Base-by-base conservation (phyloP, 2,113 vertebrate genomes). In the Eira barbara region DNA sequence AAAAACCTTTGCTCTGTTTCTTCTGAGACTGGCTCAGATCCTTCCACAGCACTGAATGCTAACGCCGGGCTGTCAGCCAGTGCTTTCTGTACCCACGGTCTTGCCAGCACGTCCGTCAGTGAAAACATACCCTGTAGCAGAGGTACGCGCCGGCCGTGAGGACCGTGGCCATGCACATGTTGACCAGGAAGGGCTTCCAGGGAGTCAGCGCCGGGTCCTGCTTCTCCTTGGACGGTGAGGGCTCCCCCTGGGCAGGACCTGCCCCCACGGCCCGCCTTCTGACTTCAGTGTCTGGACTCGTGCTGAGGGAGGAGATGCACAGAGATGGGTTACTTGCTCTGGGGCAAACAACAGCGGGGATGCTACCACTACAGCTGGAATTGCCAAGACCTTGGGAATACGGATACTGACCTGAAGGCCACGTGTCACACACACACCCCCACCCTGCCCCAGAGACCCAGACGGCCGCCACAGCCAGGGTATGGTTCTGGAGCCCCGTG, bases 121-220 rank as follows among this genome's bases (percentile, higher is more conserved):
- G 99, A 97, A 99, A 99, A 98, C 98, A 99, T 85, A 99, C 99
- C 99, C 99, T 98, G 98, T 99, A 99, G 98, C 99, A 99, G 97
- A 99, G 98, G 76, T 99, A 99, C 36, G 99, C 99, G 71, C 99
- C 99, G 3, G 99, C 99, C 0, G 99, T 99, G 85, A 99, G 98
- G 61, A 99, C 99, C 0, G 99, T 99, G 99, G 99, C 99, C 98
- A 99, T 95, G 98, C 99, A 99, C 95, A 99, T 96, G 20, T 99
- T 99, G 98, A 99, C 98, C 63, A 99, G 97, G 61, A 99, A 98
- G 61, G 99, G 99, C 95, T 99, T 99, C 99, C 99, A 99, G 0
- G 98, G 98, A 15, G 98, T 98, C 87, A 98, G 95, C 47, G 97
- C 39, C 93, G 83, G 97, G 61, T 98, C 98, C 0, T 98, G 98